Conservation (phyloP, 2,888 invertebrate genomes). For the Linnaemya vulpina region DNA sequence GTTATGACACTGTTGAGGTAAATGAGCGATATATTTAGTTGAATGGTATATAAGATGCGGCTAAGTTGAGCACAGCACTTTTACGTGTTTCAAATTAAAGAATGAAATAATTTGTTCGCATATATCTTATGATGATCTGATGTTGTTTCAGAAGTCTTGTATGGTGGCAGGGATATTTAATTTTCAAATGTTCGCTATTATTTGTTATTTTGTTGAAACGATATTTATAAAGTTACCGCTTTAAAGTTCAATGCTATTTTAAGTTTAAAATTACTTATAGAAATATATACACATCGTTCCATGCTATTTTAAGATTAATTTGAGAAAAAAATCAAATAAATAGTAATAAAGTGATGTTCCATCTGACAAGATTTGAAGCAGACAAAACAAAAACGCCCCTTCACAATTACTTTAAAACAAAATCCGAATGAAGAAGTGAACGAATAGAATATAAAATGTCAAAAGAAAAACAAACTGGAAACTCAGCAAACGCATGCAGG, state of each 20-base stretch:
- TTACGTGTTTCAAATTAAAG: no score
- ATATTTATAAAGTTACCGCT: not conserved
- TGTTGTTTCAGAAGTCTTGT: no score
- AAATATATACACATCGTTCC: not conserved
- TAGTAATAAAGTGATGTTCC: slow-evolving; percentile 41
- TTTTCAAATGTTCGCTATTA: no score
- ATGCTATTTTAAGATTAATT: slow-evolving; percentile 34
- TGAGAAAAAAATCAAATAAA: not conserved
- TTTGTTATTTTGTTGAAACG: not conserved
- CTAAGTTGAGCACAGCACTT: no score
- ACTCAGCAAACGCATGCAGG: slow-evolving; percentile 48
- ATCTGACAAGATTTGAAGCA: slow-evolving; percentile 20
- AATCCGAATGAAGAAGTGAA: slow-evolving; percentile 30
- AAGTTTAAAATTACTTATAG: no score
- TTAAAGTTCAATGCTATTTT: slow-evolving; percentile 11
- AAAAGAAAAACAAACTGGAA: slow-evolving; percentile 10
- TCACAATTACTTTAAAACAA: slow-evolving; percentile 21
- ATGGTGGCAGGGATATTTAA: no score
- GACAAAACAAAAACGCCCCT: slow-evolving; percentile 53
- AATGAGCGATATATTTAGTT: no score
- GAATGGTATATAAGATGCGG: no score
- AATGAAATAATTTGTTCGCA: no score
- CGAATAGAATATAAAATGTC: slow-evolving; percentile 41
- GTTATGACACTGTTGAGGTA: no score
- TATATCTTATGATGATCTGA: no score